Conservation (phyloP, 1,140 invertebrate species). For the Trichogramma pretiosum region DNA sequence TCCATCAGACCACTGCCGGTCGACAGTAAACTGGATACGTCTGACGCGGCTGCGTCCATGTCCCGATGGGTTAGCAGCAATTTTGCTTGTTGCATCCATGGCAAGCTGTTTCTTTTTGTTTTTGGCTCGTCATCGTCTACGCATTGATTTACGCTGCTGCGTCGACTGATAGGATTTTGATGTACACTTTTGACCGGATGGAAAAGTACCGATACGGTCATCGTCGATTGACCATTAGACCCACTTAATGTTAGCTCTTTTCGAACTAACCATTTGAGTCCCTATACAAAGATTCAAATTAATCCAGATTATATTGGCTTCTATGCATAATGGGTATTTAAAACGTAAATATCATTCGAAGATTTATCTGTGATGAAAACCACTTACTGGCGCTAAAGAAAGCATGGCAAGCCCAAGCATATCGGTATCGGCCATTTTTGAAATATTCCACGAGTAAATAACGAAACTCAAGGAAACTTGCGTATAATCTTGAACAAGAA, state of each 20-base stretch:
- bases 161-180: slow-evolving; percentile 23
- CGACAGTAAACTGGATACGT: slow-evolving; percentile 38
- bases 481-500: slow-evolving; percentile 48
- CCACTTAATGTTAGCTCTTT: slow-evolving; percentile 32
- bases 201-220: slow-evolving; percentile 48
- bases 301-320: too few species aligned
- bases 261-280: slow-evolving; percentile 29
- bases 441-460: slow-evolving; percentile 40
- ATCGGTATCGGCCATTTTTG: slow-evolving; percentile 37
- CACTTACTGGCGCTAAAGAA: slow-evolving; percentile 30
- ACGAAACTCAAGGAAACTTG: slow-evolving; percentile 43
- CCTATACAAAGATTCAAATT: slow-evolving; percentile 22
- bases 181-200: slow-evolving; percentile 41
- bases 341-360: too few species aligned
- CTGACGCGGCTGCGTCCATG: slow-evolving; percentile 31
- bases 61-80: slow-evolving; percentile 34
- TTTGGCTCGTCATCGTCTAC: slow-evolving; percentile 27
- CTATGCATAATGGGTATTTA: too few species aligned
- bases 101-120: slow-evolving; percentile 36
- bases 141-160: slow-evolving; percentile 26
- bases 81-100: slow-evolving; percentile 43
- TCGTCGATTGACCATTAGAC: slow-evolving; percentile 34
- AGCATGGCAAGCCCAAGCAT: slow-evolving; percentile 40
- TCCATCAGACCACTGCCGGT: slow-evolving; percentile 41
- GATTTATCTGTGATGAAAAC: too few species aligned